phyloP scores from a whole-genome alignment of 2,888 invertebrate genomes.

The Nomada fucata region DNA sequence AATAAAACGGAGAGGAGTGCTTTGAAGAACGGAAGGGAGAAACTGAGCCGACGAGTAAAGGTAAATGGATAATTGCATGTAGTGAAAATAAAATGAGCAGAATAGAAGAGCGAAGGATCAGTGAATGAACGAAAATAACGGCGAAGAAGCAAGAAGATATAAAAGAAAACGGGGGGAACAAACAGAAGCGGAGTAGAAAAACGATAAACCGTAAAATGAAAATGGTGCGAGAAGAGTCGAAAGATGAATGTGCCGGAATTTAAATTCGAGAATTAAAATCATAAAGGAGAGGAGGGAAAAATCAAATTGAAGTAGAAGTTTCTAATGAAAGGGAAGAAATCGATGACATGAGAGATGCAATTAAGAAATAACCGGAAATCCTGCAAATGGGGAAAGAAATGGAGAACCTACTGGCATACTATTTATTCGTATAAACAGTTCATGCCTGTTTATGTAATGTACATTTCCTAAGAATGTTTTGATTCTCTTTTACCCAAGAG shows the following conservation, averaged over 20 bases:
- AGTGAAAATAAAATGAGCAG: conserved; percentile 15
- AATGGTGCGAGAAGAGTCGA: not conserved
- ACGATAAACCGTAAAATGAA: conserved; percentile 1
- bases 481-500: no score
- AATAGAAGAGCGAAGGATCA: not conserved
- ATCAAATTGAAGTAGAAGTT: not conserved
- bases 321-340: not conserved
- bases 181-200: not conserved
- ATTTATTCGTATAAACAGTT: not conserved
- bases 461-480: no score
- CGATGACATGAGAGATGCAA: not conserved
- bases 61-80: conserved; percentile 34
- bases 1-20: conserved; percentile 1
- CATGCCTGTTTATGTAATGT: no score
- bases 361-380: conserved; percentile 8
- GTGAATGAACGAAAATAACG: not conserved
- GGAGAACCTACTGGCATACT: not conserved
- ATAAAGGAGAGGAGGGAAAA: not conserved
- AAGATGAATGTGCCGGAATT: not conserved
- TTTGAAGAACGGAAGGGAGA: not conserved
- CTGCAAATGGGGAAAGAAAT: not conserved
- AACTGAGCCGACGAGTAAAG: not conserved
- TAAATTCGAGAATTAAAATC: conserved; percentile 8
- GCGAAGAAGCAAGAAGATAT: not conserved
- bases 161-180: not conserved